phyloP scores from a whole-genome alignment of 2,888 invertebrate genomes.

The Noctua pronuba region DNA sequence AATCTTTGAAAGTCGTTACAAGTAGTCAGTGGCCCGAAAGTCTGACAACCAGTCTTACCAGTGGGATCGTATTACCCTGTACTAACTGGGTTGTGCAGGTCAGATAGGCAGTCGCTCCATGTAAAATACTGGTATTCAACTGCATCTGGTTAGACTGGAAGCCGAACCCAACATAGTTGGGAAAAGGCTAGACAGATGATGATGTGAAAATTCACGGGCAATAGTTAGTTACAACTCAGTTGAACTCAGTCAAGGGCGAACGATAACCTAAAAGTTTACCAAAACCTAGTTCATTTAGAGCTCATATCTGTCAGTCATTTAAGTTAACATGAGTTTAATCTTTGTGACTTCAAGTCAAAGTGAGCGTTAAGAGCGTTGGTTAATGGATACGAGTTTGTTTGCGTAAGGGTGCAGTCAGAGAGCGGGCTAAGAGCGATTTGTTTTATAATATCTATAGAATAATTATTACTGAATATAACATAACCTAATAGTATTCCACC shows the following conservation, averaged over 20 bases:
- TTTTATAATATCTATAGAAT: background rate
- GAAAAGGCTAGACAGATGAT: background rate
- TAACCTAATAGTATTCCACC: too few relatives aligned
- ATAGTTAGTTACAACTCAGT: background rate
- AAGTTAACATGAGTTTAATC: constrained; percentile 67
- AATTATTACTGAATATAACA: too few relatives aligned
- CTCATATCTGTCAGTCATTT: constrained; percentile 48
- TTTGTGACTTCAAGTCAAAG: constrained; percentile 62
- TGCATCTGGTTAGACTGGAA: too few relatives aligned
- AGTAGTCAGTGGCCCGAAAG: too few relatives aligned
- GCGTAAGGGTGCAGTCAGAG: constrained; percentile 32
- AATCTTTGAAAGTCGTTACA: too few relatives aligned
- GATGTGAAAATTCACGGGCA: background rate
- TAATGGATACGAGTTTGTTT: constrained; percentile 64
- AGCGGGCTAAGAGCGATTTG: constrained; percentile 15
- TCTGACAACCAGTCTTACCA: too few relatives aligned
- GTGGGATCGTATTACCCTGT: too few relatives aligned
- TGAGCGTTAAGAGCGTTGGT: constrained; percentile 55
- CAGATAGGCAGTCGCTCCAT: too few relatives aligned
- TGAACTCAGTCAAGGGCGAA: constrained; percentile 10
- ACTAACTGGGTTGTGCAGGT: too few relatives aligned
- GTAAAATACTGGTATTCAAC: too few relatives aligned
- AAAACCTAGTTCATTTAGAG: constrained; percentile 16
- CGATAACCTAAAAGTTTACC: background rate
- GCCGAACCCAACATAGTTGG: background rate